Percentiles rank a stretch among this genome's conserved stretches.
Evolutionary conservation across 2,113 vertebrate genomes (phyloP).

Genomic region (Onychorhynchus coronatus): DNA sequence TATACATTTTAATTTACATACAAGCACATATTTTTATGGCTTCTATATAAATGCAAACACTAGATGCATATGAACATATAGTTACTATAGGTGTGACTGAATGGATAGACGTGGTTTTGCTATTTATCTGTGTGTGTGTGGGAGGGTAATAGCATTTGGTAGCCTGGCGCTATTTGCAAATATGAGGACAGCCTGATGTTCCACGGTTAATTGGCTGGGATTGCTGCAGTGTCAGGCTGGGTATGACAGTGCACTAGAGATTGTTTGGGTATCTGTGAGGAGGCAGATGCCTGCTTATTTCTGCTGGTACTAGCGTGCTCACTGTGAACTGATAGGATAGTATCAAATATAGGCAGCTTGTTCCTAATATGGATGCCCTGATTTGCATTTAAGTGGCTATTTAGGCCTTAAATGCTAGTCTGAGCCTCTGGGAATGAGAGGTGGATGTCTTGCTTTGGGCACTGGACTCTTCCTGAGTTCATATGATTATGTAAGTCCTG

Average conservation of each 20-base stretch:
- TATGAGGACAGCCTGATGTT: neutral
- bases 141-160: neutral
- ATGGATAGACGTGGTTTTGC: neutral
- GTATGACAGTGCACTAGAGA: neutral
- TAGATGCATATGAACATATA: neutral
- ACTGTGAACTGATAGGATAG: neutral
- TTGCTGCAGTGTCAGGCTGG: neutral
- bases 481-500: neutral
- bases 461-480: neutral
- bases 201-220: neutral
- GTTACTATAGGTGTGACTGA: neutral
- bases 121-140: neutral
- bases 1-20: neutral
- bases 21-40: neutral
- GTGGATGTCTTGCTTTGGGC: neutral
- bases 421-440: neutral
- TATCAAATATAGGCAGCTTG: neutral
- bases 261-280: neutral
- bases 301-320: neutral
- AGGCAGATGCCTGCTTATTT: neutral
- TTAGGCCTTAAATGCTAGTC: constrained; percentile 8
- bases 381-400: constrained; percentile 15
- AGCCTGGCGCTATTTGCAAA: neutral
- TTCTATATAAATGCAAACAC: neutral
- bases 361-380: neutral